Conservation (phyloP, 2,113 vertebrate species). For the Notothenia rossii region DNA sequence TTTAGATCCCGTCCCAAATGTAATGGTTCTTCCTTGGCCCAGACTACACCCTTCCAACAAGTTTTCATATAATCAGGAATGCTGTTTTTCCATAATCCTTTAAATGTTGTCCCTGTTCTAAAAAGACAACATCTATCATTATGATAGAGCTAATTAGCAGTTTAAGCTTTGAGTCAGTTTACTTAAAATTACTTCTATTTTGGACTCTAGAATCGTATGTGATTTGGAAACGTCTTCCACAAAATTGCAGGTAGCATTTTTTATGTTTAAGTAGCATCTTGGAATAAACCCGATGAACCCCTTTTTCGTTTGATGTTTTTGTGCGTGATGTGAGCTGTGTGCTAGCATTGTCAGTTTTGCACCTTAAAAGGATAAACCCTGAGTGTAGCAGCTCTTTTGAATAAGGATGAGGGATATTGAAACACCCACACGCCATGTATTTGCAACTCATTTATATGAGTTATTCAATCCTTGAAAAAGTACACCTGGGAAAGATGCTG, state of each 20-base stretch:
- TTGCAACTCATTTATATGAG: constrained; percentile 50
- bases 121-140: too few relatives aligned
- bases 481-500: constrained; percentile 43
- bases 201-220: not conserved
- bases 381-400: constrained; percentile 46
- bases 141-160: not conserved
- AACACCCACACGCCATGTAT: constrained; percentile 57
- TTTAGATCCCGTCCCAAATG: too few relatives aligned
- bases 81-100: too few relatives aligned
- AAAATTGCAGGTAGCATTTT: constrained; percentile 24
- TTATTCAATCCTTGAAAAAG: constrained; percentile 36
- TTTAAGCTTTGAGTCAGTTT: not conserved
- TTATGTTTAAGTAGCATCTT: constrained; percentile 17
- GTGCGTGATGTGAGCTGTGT: constrained; percentile 1
- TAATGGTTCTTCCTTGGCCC: too few relatives aligned
- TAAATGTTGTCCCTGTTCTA: too few relatives aligned
- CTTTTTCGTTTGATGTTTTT: constrained; percentile 29
- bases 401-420: constrained; percentile 67
- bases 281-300: constrained; percentile 34
- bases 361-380: constrained; percentile 52
- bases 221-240: constrained; percentile 2
- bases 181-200: not conserved
- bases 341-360: constrained; percentile 35
- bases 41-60: too few relatives aligned
- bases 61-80: not conserved